phyloP scores from a whole-genome alignment of 2,888 invertebrate genomes.

The Rapana venosa region DNA sequence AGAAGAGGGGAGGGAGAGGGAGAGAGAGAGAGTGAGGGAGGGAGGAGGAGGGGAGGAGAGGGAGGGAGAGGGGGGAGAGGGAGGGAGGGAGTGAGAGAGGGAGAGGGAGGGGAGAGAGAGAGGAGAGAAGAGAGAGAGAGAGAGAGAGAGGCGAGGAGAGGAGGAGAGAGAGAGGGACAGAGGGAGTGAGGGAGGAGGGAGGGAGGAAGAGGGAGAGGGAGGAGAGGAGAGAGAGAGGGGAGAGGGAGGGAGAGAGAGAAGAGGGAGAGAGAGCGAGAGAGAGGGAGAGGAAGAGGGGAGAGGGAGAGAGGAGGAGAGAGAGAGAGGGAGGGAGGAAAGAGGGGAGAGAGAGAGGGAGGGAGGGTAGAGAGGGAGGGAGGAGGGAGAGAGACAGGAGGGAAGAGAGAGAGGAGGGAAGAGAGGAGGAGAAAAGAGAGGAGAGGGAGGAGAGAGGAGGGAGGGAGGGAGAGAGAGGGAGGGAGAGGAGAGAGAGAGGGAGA shows the following conservation, averaged over 20 bases:
- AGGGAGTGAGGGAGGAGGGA: not conserved
- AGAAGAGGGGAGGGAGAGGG: not conserved
- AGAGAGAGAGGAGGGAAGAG: not conserved
- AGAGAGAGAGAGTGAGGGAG: conserved; percentile 18
- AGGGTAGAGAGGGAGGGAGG: not conserved
- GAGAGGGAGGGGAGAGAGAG: not conserved
- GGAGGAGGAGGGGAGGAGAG: not conserved
- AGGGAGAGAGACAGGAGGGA: not conserved
- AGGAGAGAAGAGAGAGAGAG: not conserved
- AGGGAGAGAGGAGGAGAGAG: not conserved
- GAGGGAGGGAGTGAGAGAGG: too few species aligned
- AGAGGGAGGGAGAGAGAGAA: not conserved
- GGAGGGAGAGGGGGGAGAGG: not conserved
- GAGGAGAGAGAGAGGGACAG: not conserved
- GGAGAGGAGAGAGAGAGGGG: too few species aligned
- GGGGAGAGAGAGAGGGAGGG: not conserved
- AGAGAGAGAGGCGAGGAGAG: not conserved
- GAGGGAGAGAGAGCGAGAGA: not conserved
- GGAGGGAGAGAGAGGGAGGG: not conserved
- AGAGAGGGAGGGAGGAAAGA: conserved; percentile 3
- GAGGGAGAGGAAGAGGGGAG: not conserved
- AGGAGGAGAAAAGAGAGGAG: too few species aligned
- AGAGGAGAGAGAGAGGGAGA: not conserved
- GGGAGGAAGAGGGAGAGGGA: too few species aligned
- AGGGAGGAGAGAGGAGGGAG: not conserved